Conservation (phyloP, 2,888 invertebrate species). For the Altica lythri region DNA sequence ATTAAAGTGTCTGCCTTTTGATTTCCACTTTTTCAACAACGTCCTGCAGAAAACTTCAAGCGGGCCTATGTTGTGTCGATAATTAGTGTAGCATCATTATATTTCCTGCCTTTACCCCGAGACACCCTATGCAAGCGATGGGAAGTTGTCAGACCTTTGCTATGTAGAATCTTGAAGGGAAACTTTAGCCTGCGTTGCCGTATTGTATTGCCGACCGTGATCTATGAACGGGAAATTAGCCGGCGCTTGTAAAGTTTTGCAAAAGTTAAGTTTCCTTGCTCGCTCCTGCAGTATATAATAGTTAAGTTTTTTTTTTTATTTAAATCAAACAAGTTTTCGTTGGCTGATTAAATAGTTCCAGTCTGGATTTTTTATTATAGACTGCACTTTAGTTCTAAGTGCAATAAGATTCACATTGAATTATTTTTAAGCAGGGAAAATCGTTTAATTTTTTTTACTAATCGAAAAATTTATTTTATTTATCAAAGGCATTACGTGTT, state of each 20-base stretch:
- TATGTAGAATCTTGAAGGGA: conserved; percentile 7
- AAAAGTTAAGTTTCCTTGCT: conserved; percentile 7
- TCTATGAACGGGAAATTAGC: conserved; percentile 25
- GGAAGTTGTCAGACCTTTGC: conserved; percentile 12
- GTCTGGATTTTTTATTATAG: too few species aligned
- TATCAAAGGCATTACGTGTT: too few species aligned
- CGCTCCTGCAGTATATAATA: conserved; percentile 12
- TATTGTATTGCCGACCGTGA: conserved; percentile 17
- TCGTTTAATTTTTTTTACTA: too few species aligned
- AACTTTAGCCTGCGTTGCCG: conserved; percentile 4
- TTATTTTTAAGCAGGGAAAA: too few species aligned
- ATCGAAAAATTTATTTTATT: too few species aligned
- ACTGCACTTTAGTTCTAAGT: too few species aligned
- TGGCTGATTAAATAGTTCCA: too few species aligned
- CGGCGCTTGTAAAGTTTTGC: conserved; percentile 14
- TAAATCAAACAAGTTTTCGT: conserved; percentile 6
- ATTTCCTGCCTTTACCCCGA: not conserved
- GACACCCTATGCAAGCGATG: conserved; percentile 1
- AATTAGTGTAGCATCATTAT: conserved; percentile 9
- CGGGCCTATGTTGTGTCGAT: not conserved
- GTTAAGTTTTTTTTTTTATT: conserved; percentile 3
- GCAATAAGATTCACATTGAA: too few species aligned
- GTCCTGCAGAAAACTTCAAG: not conserved
- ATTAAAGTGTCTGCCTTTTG: conserved; percentile 1
- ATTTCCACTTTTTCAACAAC: not conserved